Percentiles rank a stretch among this genome's conserved stretches.
Conservation (phyloP, 2,888 invertebrate species). For the Corbicula japonica region DNA sequence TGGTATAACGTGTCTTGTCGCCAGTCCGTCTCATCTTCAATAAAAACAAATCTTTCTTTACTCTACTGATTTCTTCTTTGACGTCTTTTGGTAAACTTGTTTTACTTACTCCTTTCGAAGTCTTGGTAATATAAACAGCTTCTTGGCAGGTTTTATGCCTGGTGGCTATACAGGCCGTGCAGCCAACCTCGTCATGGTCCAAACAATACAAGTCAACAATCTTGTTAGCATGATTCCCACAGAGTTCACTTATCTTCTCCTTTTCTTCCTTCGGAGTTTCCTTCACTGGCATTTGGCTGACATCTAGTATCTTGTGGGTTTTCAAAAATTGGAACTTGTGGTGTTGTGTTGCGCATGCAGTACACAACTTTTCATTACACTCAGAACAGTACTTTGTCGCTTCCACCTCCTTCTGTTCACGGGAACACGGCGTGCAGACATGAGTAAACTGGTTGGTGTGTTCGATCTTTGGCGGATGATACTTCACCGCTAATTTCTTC, state of each 20-base stretch:
- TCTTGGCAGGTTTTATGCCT: constrained; percentile 53
- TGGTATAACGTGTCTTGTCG: constrained; percentile 45
- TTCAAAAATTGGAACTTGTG: constrained; percentile 54
- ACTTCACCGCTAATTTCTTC: constrained; percentile 44
- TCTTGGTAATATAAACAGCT: constrained; percentile 45
- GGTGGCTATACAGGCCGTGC: constrained; percentile 56
- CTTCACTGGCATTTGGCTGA: constrained; percentile 32
- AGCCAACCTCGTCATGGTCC: constrained; percentile 57
- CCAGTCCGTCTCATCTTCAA: constrained; percentile 45
- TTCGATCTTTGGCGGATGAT: constrained; percentile 44
- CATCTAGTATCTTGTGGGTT: constrained; percentile 42
- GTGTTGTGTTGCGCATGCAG: constrained; percentile 47
- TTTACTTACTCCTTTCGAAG: constrained; percentile 37
- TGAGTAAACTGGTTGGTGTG: constrained; percentile 43
- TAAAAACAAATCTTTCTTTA: constrained; percentile 45
- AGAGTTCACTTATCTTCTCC: constrained; percentile 36
- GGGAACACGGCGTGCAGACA: constrained; percentile 48
- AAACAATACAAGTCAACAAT: constrained; percentile 49
- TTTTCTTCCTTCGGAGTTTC: constrained; percentile 31
- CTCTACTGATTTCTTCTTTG: constrained; percentile 39
- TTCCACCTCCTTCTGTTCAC: constrained; percentile 41
- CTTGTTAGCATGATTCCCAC: constrained; percentile 48
- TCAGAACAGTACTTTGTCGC: constrained; percentile 50
- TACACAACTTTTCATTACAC: constrained; percentile 60
- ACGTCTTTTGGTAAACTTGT: constrained; percentile 37